Base-by-base conservation (phyloP, 2,113 vertebrate species). In the Sialia sialis region DNA sequence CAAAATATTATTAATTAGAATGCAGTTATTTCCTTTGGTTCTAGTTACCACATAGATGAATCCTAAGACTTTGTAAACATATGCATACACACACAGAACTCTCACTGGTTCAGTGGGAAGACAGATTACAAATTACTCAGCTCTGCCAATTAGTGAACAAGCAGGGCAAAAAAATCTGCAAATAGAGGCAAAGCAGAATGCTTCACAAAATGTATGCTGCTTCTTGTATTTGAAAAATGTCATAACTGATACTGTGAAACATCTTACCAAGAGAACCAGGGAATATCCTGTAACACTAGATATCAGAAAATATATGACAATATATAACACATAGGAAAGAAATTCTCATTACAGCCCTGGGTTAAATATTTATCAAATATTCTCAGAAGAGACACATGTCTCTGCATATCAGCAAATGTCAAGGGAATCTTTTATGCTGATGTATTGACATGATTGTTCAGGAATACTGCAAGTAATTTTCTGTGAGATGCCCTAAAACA, bases 1-100 rank as follows among this genome's bases (percentile, higher is more conserved):
- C 81, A 95, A 91, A 96, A 97, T 94, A 95, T 87, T 94, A 87
- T 90, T 87, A 95, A 95, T 94, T 90, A 84, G 66, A 93, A 95
- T 74, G 72, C n/a, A 44, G 68, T 77, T 83, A 44, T 83, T 95
- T 95, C 67, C 82, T 94, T 95, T 67, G 48, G 76, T 95, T 84
- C 83, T 84, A 89, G 69, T 87, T 96, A 92, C 77, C 72, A 85
- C 14, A 7, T 59, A 95, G 73, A 59, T 74, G 48, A 91, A 93
- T 91, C 78, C 70, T 88, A 80, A 80, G 59, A 88, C 78, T 93
- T 93, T 74, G 83, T 88, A 95, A 94, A 91, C 72, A 85, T 49
- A 85, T 80, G 90, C 68, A 95, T 51, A 27, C 4, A 36, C 94
- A 87, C 67, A 76, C 21, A 48, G 91, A 94, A 91, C 59, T 39